Evolutionary conservation across 2,888 invertebrate species (phyloP).

Genomic region (Seira musarum): DNA sequence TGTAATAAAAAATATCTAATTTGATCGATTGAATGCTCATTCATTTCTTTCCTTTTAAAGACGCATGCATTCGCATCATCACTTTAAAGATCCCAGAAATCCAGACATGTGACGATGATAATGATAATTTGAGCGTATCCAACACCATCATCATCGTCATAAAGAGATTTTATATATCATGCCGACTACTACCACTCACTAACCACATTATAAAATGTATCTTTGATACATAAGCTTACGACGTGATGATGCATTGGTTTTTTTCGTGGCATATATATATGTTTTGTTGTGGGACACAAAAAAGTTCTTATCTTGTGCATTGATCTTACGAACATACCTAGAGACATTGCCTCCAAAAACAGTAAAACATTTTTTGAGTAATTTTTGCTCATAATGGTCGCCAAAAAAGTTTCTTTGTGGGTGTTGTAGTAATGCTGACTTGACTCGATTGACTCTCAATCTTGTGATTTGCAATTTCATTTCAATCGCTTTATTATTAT

Average conservation of each 20-base stretch:
- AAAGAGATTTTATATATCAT: too few species aligned
- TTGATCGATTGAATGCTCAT: background rate
- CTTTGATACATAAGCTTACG: too few species aligned
- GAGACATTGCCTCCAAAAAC: background rate
- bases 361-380: background rate
- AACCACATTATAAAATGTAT: background rate
- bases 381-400: too few species aligned
- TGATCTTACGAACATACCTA: background rate
- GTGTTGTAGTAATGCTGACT: too few species aligned
- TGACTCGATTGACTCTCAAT: too few species aligned
- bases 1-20: background rate
- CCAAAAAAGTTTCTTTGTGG: too few species aligned
- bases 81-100: background rate
- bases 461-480: too few species aligned
- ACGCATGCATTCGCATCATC: too few species aligned
- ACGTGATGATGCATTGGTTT: conserved; percentile 8
- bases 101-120: background rate
- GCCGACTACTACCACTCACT: background rate
- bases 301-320: background rate
- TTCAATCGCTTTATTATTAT: conserved; percentile 1
- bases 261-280: background rate
- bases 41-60: background rate
- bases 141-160: too few species aligned
- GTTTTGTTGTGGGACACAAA: background rate
- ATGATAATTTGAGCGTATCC: too few species aligned